Conservation (phyloP, 2,797 vertebrate species). For the Cossypha niveicapilla region DNA sequence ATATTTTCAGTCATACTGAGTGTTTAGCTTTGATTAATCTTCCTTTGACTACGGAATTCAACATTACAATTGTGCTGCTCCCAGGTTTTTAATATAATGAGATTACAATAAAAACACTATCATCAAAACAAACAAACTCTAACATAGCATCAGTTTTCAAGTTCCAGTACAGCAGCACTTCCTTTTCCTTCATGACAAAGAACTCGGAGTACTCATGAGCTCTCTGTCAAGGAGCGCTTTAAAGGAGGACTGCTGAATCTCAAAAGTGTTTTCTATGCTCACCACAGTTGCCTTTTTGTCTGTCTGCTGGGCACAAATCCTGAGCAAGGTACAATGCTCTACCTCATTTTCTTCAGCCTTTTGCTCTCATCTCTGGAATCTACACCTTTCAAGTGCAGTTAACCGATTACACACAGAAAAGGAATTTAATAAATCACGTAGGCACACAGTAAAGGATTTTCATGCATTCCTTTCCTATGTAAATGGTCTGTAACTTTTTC, state of each 20-base stretch:
- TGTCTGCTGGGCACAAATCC: neutral
- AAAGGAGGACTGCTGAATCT: neutral
- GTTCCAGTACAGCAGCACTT: neutral
- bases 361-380: slow-evolving; percentile 41
- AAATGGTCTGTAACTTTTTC: slow-evolving; percentile 58
- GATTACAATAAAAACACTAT: neutral
- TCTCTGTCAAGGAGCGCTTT: neutral
- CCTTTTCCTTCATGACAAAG: neutral
- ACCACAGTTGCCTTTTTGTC: neutral
- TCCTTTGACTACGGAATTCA: neutral
- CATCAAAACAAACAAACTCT: neutral
- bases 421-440: slow-evolving; percentile 58
- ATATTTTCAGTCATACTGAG: neutral
- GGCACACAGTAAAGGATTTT: slow-evolving; percentile 54
- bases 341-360: slow-evolving; percentile 15
- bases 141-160: neutral
- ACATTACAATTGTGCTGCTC: neutral
- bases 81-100: neutral
- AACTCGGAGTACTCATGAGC: neutral
- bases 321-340: slow-evolving; percentile 1
- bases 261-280: neutral
- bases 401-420: slow-evolving; percentile 33
- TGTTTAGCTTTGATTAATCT: neutral
- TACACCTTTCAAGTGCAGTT: slow-evolving; percentile 47
- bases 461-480: slow-evolving; percentile 60